Evolutionary conservation across 2,888 invertebrate species (phyloP).

Genomic region (Aspidiotus rigidus): DNA sequence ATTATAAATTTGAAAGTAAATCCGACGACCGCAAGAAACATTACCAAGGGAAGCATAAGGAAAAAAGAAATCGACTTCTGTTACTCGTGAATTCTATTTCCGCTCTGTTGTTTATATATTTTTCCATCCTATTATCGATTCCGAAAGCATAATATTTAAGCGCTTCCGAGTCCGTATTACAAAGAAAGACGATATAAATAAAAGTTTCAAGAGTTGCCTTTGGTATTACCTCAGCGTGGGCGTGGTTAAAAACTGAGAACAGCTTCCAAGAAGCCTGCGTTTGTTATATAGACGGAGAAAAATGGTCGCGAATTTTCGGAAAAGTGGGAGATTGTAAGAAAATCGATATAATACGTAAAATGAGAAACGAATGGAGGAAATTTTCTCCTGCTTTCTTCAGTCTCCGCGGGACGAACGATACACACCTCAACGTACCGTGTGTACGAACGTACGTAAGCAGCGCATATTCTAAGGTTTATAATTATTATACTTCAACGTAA

Average conservation of each 20-base stretch:
- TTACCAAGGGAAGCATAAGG: too few relatives aligned
- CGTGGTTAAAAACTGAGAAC: background rate
- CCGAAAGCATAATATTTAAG: too few relatives aligned
- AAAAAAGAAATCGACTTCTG: too few relatives aligned
- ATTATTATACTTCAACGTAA: too few relatives aligned
- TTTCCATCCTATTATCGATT: too few relatives aligned
- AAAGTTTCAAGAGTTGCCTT: constrained; percentile 4
- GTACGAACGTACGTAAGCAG: constrained; percentile 4
- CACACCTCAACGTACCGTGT: too few relatives aligned
- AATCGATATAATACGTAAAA: constrained; percentile 23
- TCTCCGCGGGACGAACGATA: background rate
- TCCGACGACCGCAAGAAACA: too few relatives aligned
- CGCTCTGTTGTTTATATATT: too few relatives aligned
- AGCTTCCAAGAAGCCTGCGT: background rate
- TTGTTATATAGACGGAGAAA: constrained; percentile 3
- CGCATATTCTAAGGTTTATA: background rate
- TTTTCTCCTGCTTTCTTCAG: constrained; percentile 19
- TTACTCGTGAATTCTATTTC: too few relatives aligned
- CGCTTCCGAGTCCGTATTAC: background rate
- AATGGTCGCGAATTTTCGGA: constrained; percentile 25
- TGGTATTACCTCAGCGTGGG: background rate
- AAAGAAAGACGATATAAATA: background rate
- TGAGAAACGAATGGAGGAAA: constrained; percentile 31
- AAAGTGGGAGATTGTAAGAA: constrained; percentile 25
- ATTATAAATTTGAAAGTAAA: too few relatives aligned